Evolutionary conservation across 2,113 vertebrate genomes (phyloP).

Genomic region (Cervus canadensis): DNA sequence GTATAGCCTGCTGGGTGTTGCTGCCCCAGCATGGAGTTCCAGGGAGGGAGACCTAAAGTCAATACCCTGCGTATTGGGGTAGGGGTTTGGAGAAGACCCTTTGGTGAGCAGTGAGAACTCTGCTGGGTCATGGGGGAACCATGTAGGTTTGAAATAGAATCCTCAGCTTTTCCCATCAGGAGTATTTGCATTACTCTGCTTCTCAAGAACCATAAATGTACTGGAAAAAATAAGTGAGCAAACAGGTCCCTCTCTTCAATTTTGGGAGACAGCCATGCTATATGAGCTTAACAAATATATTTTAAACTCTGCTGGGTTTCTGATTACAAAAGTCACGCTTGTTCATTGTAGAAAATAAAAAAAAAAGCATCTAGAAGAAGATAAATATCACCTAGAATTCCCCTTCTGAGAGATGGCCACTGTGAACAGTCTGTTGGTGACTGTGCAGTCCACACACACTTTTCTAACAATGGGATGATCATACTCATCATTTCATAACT

Average conservation of each 20-base stretch:
- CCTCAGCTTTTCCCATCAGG: background rate
- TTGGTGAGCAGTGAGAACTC: background rate
- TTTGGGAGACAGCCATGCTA: slow-evolving; percentile 54
- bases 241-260: slow-evolving; percentile 27
- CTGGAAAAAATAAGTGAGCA: slow-evolving; percentile 33
- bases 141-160: background rate
- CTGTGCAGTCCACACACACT: fast-evolving
- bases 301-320: slow-evolving; percentile 65
- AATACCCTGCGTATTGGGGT: background rate
- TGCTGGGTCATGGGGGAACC: background rate
- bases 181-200: background rate
- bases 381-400: background rate
- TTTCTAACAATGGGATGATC: background rate
- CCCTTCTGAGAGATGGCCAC: background rate
- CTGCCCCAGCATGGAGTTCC: background rate
- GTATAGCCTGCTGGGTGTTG: background rate
- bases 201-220: slow-evolving; percentile 1
- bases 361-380: background rate
- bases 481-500: background rate
- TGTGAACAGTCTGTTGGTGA: background rate
- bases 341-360: slow-evolving; percentile 44
- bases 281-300: slow-evolving; percentile 59
- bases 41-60: background rate
- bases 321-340: slow-evolving; percentile 59
- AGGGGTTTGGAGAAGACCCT: background rate